phyloP scores from a whole-genome alignment of 2,888 invertebrate genomes.

The Folsomia candida region DNA sequence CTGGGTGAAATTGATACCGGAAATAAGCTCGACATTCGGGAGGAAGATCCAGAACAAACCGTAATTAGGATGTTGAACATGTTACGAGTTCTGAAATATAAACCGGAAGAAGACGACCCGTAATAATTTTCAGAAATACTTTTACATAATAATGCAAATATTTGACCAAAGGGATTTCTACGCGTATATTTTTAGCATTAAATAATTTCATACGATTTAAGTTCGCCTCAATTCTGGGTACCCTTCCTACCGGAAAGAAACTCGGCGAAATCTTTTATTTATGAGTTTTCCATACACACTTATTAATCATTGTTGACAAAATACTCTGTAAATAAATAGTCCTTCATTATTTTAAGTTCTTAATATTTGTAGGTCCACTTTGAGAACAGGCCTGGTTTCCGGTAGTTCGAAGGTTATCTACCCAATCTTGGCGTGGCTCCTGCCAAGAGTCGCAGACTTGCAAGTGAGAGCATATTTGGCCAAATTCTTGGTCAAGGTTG shows the following conservation, averaged over 20 bases:
- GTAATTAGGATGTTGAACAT: constrained; percentile 69
- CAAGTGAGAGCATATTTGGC: constrained; percentile 81
- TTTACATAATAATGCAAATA: too few relatives aligned
- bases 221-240: too few relatives aligned
- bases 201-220: too few relatives aligned
- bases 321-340: too few relatives aligned
- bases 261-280: too few relatives aligned
- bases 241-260: too few relatives aligned
- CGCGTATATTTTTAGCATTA: too few relatives aligned
- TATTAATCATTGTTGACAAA: too few relatives aligned
- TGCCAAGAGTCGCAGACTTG: constrained; percentile 69
- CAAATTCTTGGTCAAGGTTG: constrained; percentile 65
- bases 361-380: constrained; percentile 58
- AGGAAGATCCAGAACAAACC: constrained; percentile 70
- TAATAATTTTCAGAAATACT: constrained; percentile 52
- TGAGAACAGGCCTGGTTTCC: constrained; percentile 65
- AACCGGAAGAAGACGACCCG: constrained; percentile 62
- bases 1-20: constrained; percentile 68
- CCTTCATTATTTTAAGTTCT: neutral
- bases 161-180: too few relatives aligned
- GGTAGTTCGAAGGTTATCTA: constrained; percentile 64
- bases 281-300: too few relatives aligned
- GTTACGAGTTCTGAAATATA: constrained; percentile 75
- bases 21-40: constrained; percentile 69
- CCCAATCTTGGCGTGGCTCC: constrained; percentile 62